Conservation (phyloP, 2,113 vertebrate species). For the Deroptyus accipitrinus region DNA sequence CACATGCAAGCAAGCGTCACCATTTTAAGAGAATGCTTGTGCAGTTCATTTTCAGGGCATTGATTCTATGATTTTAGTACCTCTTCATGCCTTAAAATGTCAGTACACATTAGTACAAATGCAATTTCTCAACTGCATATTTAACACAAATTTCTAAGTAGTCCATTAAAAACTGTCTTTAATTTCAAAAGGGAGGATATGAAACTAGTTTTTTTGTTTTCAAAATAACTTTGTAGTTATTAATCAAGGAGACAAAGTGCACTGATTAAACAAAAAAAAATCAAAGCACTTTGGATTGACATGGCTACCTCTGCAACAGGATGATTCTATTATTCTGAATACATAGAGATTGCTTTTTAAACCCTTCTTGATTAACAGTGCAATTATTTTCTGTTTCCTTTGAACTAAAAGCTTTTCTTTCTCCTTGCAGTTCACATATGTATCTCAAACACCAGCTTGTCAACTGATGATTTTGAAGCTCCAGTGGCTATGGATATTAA, state of each 20-base stretch:
- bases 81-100: background rate
- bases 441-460: slow-evolving; percentile 17
- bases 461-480: slow-evolving; percentile 21
- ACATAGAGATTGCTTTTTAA: background rate
- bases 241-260: background rate
- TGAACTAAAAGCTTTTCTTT: slow-evolving; percentile 8
- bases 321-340: slow-evolving; percentile 4
- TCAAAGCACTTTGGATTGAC: background rate
- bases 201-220: background rate
- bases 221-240: background rate
- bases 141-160: background rate
- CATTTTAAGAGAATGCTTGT: background rate
- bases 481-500: background rate
- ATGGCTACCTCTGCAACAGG: background rate
- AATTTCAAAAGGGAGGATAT: background rate
- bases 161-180: background rate
- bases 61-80: background rate
- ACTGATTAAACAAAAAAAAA: slow-evolving; percentile 11
- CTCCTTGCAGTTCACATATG: background rate
- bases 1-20: accelerated
- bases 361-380: background rate
- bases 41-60: background rate
- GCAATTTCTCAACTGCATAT: background rate
- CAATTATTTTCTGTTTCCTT: slow-evolving; percentile 5
- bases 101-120: background rate